phyloP scores from a whole-genome alignment of 2,797 vertebrate species.

The Tolypeutes matacus region DNA sequence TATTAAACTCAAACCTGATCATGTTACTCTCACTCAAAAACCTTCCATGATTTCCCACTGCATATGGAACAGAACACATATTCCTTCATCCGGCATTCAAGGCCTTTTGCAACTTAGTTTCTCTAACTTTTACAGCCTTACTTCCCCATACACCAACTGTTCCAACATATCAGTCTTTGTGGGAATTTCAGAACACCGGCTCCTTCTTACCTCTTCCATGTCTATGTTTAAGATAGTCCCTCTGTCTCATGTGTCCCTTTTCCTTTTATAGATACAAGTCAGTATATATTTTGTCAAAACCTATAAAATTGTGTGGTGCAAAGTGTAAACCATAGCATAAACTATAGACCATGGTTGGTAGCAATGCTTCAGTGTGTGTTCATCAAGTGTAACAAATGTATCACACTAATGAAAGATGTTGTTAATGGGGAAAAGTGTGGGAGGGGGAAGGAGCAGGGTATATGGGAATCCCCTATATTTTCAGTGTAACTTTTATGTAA shows the following conservation, averaged over 20 bases:
- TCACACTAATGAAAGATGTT: no score
- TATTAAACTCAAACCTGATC: constrained; percentile 22
- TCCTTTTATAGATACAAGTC: no score
- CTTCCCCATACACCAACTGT: not conserved
- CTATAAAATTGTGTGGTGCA: no score
- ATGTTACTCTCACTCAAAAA: constrained; percentile 3
- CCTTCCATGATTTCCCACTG: not conserved
- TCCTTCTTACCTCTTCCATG: not conserved
- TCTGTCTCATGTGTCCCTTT: not conserved
- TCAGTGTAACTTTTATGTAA: no score
- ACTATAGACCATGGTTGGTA: no score
- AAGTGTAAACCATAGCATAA: no score
- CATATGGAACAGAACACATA: not conserved
- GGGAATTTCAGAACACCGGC: not conserved
- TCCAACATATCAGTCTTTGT: not conserved
- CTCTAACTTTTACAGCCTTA: constrained; percentile 22
- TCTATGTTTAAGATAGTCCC: not conserved
- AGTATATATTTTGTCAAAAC: no score
- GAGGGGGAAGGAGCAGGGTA: no score
- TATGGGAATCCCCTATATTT: no score
- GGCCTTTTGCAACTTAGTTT: not conserved
- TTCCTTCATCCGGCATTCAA: constrained; percentile 4
- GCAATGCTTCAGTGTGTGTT: no score
- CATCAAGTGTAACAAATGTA: no score
- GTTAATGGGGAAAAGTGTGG: no score